phyloP scores from a whole-genome alignment of 1,140 invertebrate genomes.

The Drosophila tsacasi region DNA sequence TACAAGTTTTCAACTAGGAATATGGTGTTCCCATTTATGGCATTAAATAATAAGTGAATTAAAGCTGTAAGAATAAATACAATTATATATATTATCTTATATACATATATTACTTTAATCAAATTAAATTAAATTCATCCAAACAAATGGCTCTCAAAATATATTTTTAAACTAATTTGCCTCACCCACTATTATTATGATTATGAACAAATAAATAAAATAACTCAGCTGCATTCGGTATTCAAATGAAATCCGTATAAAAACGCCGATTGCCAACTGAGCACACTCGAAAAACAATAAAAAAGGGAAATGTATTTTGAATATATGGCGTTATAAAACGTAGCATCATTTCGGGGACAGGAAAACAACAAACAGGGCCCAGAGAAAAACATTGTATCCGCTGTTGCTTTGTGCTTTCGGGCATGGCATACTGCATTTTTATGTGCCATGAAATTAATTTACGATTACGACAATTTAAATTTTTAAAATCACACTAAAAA shows the following conservation, averaged over 20 bases:
- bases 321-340: constrained; percentile 59
- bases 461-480: constrained; percentile 85
- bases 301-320: constrained; percentile 33
- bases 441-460: constrained; percentile 85
- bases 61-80: no score
- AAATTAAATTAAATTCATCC: not conserved
- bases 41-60: not conserved
- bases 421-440: constrained; percentile 61
- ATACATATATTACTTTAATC: not conserved
- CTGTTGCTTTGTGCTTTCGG: constrained; percentile 6
- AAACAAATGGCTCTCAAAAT: not conserved
- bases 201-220: not conserved
- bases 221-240: constrained; percentile 7
- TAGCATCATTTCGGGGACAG: constrained; percentile 37
- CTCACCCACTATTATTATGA: not conserved
- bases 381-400: constrained; percentile 44
- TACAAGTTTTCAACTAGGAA: not conserved
- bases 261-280: constrained; percentile 53
- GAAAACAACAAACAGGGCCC: constrained; percentile 28
- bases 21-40: not conserved
- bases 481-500: constrained; percentile 83
- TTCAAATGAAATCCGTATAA: constrained; percentile 1
- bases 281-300: constrained; percentile 53
- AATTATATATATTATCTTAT: not conserved
- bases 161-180: not conserved